Base-by-base conservation (phyloP, 1,140 invertebrate species). In the Geopemphigus sp. region DNA sequence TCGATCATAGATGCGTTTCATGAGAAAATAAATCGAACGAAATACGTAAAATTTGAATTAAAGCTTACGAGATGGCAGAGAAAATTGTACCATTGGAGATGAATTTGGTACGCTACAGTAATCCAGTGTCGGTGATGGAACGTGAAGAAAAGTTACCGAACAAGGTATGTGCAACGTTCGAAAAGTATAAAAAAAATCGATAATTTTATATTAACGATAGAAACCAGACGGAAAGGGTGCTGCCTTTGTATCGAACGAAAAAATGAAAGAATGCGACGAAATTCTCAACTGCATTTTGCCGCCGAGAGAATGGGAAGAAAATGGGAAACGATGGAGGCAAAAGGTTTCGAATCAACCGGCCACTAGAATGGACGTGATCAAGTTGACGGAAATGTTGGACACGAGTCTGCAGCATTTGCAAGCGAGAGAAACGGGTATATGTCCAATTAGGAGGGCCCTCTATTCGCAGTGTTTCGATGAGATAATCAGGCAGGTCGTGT, bases 391-490 rank as follows among this genome's bases (percentile, higher is more conserved):
- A 86, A 94, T 97, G 86, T 85, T 99, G 50, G 96, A 98, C 84
- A 94, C 93, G 83, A 89, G 92, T 82, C 87, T 99, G 24, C 94
- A 97, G 84, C 94, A 96, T 84, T 88, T 92, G 74, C 94, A 96
- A 86, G 97, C 97, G 0, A 89, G 96, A 83, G 95, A 98, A 87
- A 98, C 96, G 22, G 97, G 97, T 32, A 97, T 99, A 83, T 99
- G 97, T 87, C 95, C 96, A 0, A 92, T 98, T 66, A 88, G 97
- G 64, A 87, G 96, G 68, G 93, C 98, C 85, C 89, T 99, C 0
- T 99, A 98, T 85, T 94, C 94, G 1, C 96, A 99, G 86, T 97
- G 96, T 85, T 99, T 99, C 86, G 95, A 95, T 93, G 90, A 88
- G 84, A 83, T 87, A 53, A 87, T 50, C 50, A 39, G 68, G 10